Evolutionary conservation across 2,113 vertebrate genomes (phyloP).

Genomic region (Ctenomys sociabilis): DNA sequence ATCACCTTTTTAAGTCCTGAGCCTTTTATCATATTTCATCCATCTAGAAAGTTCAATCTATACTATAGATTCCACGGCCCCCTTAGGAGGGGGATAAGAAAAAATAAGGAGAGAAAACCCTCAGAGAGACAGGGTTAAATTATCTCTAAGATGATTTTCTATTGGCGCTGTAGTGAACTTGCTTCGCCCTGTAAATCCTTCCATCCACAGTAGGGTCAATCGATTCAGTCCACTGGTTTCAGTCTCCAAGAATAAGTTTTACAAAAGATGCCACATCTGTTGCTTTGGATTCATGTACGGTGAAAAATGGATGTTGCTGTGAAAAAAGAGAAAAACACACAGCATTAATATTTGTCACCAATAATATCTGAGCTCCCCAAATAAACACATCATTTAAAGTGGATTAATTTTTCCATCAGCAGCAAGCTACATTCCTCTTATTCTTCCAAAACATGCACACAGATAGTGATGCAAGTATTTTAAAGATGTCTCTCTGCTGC

Average conservation of each 20-base stretch:
- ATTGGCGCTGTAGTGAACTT: conserved; percentile 82
- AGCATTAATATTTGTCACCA: conserved; percentile 38
- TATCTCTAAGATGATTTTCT: conserved; percentile 78
- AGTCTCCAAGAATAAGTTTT: conserved; percentile 94
- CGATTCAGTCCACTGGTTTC: conserved; percentile 83
- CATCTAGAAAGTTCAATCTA: conserved; percentile 87
- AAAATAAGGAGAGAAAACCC: conserved; percentile 67
- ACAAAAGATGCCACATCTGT: conserved; percentile 98
- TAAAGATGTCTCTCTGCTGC: background rate
- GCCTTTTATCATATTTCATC: conserved; percentile 87
- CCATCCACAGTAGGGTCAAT: conserved; percentile 86
- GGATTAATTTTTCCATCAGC: background rate
- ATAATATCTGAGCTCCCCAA: background rate
- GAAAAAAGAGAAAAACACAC: conserved; percentile 68
- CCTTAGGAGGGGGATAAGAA: conserved; percentile 77
- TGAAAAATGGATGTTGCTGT: conserved; percentile 97
- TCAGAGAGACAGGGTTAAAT: conserved; percentile 66
- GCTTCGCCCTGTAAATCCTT: conserved; percentile 84
- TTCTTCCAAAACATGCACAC: background rate
- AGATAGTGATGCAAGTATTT: background rate
- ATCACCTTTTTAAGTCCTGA: conserved; percentile 86
- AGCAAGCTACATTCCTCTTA: background rate
- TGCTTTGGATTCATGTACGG: conserved; percentile 95
- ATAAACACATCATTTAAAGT: background rate
- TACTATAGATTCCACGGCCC: conserved; percentile 87